These are phyloP conservation scores for Scolopax bukidnonensis DNA, from an alignment of 2,797 vertebrate species.

Conservation along the genomic window DNA sequence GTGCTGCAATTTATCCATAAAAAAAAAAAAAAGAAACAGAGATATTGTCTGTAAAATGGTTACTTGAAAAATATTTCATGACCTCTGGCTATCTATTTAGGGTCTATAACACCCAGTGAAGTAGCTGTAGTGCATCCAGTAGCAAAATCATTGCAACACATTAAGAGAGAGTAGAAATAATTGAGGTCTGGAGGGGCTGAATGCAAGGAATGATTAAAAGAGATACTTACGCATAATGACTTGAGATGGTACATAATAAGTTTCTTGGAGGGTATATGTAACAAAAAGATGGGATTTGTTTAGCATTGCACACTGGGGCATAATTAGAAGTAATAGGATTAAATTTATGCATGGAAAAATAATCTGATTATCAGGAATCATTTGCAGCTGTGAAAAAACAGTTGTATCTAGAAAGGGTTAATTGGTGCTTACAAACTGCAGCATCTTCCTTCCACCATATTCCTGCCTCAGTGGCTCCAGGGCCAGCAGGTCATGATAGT, in stretches of 20 bases:
- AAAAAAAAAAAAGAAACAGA: not conserved
- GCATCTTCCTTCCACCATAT: not conserved
- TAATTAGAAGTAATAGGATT: constrained; percentile 55
- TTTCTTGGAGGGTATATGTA: constrained; percentile 35
- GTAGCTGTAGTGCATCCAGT: not conserved
- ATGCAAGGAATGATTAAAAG: constrained; percentile 58
- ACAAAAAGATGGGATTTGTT: constrained; percentile 53
- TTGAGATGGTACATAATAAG: constrained; percentile 31
- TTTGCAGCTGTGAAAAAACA: not conserved
- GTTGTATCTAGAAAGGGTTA: constrained; percentile 5
- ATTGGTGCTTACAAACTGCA: not conserved
- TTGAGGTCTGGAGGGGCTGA: constrained; percentile 58
- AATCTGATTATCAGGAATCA: constrained; percentile 28
- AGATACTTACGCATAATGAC: constrained; percentile 26
- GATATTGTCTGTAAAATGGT: not conserved
- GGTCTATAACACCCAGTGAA: not conserved
- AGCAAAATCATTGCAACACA: not conserved
- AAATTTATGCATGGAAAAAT: constrained; percentile 3
- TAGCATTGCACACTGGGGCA: not conserved
- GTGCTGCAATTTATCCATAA: not conserved
- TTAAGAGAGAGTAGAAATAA: constrained; percentile 55
- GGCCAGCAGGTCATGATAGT: not conserved
- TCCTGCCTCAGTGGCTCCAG: not conserved
- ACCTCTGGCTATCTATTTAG: not conserved
- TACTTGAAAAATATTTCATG: not conserved